Conservation (phyloP, 2,797 vertebrate genomes). For the Sebastes cheni region DNA sequence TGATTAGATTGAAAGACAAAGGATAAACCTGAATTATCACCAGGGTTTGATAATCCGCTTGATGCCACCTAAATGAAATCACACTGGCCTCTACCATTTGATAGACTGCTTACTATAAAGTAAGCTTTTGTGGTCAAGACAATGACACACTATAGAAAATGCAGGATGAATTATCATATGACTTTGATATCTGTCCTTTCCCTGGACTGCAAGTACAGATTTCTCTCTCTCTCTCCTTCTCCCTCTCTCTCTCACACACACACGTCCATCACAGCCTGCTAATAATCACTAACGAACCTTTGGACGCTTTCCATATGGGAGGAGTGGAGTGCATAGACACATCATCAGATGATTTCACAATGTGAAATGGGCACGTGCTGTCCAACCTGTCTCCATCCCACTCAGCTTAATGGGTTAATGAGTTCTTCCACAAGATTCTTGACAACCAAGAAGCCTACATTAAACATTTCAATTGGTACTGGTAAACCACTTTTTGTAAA, state of each 20-base stretch:
- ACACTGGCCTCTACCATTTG: not conserved
- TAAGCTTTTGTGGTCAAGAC: not conserved
- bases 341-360: slow-evolving; percentile 3
- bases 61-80: not conserved
- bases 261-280: not conserved
- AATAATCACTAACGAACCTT: slow-evolving; percentile 4
- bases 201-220: not conserved
- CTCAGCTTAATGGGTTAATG: slow-evolving; percentile 7
- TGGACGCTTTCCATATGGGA: slow-evolving; percentile 9
- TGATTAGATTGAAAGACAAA: not conserved
- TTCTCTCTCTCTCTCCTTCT: not conserved
- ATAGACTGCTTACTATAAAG: not conserved
- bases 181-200: not conserved
- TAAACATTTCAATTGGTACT: not conserved
- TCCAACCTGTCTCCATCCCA: not conserved
- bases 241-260: not conserved
- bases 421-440: not conserved
- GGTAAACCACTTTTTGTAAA: not conserved
- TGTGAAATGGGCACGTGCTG: not conserved
- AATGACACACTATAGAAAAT: not conserved
- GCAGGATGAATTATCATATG: not conserved
- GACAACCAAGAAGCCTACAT: not conserved
- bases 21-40: not conserved
- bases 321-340: not conserved
- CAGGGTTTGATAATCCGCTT: not conserved